Evolutionary conservation across 2,888 invertebrate species (phyloP).

Genomic region (Sthenelais limicola): DNA sequence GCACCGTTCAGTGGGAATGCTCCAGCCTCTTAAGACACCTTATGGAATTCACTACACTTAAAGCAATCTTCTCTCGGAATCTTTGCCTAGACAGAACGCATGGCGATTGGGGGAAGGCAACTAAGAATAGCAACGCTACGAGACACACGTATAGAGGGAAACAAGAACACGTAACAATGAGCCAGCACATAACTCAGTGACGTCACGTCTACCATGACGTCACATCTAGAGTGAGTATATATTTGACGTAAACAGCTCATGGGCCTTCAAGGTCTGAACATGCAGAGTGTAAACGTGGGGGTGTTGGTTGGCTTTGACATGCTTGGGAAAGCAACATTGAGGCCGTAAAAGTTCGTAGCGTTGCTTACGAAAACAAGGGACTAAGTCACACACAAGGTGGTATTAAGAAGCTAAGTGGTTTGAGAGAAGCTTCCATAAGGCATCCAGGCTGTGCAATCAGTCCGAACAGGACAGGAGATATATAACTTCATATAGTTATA

Average conservation of each 20-base stretch:
- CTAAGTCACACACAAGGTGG: conserved; percentile 11
- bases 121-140: not conserved
- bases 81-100: not conserved
- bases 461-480: conserved; percentile 37
- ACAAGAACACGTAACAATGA: conserved; percentile 23
- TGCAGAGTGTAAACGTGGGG: too few species aligned
- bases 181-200: conserved; percentile 4
- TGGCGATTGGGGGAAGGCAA: not conserved
- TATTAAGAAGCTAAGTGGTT: not conserved
- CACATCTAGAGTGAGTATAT: not conserved
- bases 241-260: too few species aligned
- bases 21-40: conserved; percentile 23
- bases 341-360: not conserved
- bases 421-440: conserved; percentile 36
- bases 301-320: not conserved
- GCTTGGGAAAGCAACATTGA: not conserved
- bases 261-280: too few species aligned
- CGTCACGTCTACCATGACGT: conserved; percentile 17
- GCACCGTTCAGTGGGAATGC: conserved; percentile 25
- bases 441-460: conserved; percentile 31
- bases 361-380: conserved; percentile 33
- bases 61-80: conserved; percentile 19
- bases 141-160: not conserved
- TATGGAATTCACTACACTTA: not conserved
- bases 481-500: not conserved